phyloP scores from a whole-genome alignment of 2,797 vertebrate species.

The Buceros bicornis region DNA sequence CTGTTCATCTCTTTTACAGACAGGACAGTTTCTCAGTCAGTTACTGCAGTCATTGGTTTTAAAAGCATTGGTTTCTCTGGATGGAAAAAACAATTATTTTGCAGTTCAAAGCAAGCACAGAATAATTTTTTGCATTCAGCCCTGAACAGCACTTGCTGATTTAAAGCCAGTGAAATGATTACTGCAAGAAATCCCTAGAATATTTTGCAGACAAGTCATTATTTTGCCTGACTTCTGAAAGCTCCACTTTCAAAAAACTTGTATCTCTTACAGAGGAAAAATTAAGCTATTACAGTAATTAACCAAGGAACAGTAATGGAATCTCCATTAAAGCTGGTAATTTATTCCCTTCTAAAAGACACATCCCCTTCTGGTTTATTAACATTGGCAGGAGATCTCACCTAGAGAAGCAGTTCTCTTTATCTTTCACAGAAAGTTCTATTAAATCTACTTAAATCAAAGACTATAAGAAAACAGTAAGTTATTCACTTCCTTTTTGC shows the following conservation, averaged over 20 bases:
- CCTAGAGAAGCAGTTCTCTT: background rate
- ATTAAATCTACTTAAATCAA: background rate
- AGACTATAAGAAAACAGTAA: background rate
- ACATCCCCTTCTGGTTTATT: background rate
- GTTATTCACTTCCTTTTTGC: background rate
- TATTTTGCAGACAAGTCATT: background rate
- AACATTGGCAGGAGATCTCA: background rate
- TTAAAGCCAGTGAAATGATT: background rate
- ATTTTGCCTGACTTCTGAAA: background rate
- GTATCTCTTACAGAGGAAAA: background rate
- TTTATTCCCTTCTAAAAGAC: background rate
- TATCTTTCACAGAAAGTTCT: background rate
- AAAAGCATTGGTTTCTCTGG: background rate
- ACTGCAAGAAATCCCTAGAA: background rate
- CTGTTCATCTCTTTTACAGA: background rate
- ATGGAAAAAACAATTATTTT: background rate
- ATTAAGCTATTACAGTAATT: slow-evolving; percentile 32
- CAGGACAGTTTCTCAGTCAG: background rate
- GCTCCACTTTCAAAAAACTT: background rate
- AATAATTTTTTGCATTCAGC: background rate
- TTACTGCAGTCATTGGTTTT: background rate
- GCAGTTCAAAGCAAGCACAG: background rate
- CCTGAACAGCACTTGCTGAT: background rate
- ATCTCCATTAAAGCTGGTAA: background rate
- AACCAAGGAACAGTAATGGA: background rate